Percentiles rank a stretch among this genome's conserved stretches.
Conservation (phyloP, 2,113 vertebrate species). For the Henicopernis longicauda region DNA sequence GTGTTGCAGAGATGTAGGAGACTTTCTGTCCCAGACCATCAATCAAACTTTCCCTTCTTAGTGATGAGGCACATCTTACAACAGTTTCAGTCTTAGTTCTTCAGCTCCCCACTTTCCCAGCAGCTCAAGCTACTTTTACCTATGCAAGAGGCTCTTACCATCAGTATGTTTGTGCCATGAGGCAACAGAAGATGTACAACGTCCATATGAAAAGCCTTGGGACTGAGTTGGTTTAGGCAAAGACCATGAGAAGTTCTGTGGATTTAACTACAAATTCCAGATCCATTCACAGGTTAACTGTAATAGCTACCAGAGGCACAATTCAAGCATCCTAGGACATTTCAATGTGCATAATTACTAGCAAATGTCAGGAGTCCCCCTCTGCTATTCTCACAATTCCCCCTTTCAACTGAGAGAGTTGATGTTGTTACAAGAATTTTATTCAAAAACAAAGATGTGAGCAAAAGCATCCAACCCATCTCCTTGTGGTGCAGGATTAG, state of each 20-base stretch:
- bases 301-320: slow-evolving; percentile 1
- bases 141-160: background rate
- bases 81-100: background rate
- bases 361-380: background rate
- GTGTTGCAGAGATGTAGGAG: background rate
- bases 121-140: background rate
- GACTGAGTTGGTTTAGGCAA: background rate
- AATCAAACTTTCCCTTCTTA: background rate
- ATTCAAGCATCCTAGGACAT: background rate
- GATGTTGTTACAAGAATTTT: background rate
- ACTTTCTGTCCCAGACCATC: background rate
- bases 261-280: background rate
- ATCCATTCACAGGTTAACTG: slow-evolving; percentile 19
- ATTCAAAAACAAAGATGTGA: background rate
- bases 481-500: background rate
- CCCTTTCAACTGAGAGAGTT: background rate
- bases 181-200: background rate
- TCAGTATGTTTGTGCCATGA: background rate
- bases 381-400: slow-evolving; percentile 19
- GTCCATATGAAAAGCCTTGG: background rate
- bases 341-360: background rate
- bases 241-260: background rate
- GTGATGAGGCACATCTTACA: background rate
- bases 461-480: background rate
- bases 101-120: background rate